Conservation (phyloP, 2,113 vertebrate species). For the Paracanthobrama guichenoti region DNA sequence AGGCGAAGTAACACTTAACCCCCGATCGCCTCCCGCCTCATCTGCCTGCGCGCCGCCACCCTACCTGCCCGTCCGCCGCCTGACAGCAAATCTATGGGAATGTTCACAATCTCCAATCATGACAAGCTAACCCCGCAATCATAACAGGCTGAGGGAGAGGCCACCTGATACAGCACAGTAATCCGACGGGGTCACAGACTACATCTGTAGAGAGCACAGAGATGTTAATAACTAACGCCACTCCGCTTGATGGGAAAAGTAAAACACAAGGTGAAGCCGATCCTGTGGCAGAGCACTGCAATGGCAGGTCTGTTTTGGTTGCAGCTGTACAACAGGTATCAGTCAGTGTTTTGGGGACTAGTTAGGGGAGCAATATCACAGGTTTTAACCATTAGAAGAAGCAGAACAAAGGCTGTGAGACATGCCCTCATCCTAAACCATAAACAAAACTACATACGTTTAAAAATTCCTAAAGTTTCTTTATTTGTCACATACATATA, state of each 20-base stretch:
- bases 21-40: slow-evolving; percentile 73
- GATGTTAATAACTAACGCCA: slow-evolving; percentile 22
- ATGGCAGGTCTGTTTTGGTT: not conserved
- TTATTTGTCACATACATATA: too few species aligned
- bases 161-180: slow-evolving; percentile 20
- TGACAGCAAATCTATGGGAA: slow-evolving; percentile 84
- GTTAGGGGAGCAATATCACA: too few species aligned
- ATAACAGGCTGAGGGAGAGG: slow-evolving; percentile 68
- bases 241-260: slow-evolving; percentile 24
- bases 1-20: slow-evolving; percentile 82
- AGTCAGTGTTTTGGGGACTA: too few species aligned
- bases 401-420: too few species aligned
- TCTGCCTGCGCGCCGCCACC: slow-evolving; percentile 58
- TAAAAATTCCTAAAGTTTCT: too few species aligned
- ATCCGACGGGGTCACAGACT: slow-evolving; percentile 1
- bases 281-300: not conserved
- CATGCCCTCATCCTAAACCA: too few species aligned
- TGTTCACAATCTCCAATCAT: slow-evolving; percentile 73
- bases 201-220: slow-evolving; percentile 38
- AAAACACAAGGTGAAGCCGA: slow-evolving; percentile 9
- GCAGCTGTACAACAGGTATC: not conserved
- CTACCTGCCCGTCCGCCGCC: slow-evolving; percentile 53
- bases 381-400: too few species aligned
- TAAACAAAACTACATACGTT: too few species aligned
- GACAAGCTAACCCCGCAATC: slow-evolving; percentile 76